A percentile compares a stretch with the other conserved stretches of the same genome.
Evolutionary conservation across 35 echinoderm and acorn worm species (phyloP).

Genomic region (Acanthaster planci): DNA sequence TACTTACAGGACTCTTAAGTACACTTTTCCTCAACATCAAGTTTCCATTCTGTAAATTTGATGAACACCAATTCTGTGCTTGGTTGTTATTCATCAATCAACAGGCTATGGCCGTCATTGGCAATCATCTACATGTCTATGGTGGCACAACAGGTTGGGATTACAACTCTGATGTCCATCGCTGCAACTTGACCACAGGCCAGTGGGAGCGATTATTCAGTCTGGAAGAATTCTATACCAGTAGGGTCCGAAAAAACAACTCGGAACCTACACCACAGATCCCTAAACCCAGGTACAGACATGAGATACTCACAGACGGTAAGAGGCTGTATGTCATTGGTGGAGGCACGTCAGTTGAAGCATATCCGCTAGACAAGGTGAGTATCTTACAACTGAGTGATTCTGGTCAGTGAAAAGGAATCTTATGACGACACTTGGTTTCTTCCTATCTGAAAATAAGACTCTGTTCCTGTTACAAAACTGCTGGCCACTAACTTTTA

Average conservation of each 20-base stretch:
- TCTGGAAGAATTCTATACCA: conserved; percentile 33
- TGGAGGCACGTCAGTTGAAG: conserved; percentile 68
- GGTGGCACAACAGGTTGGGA: conserved; percentile 93
- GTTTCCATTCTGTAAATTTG: too few species aligned
- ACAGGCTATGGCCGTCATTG: conserved; percentile 63
- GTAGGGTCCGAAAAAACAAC: neutral
- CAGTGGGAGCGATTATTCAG: conserved; percentile 72
- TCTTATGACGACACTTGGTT: too few species aligned
- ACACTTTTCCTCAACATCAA: too few species aligned
- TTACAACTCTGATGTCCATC: conserved; percentile 71
- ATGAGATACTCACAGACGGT: conserved; percentile 85
- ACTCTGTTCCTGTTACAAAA: too few species aligned
- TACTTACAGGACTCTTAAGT: too few species aligned
- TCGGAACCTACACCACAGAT: neutral
- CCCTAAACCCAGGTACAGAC: conserved; percentile 78
- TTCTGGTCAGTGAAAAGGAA: too few species aligned
- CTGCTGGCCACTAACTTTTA: too few species aligned
- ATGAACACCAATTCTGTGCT: too few species aligned
- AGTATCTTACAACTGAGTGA: conserved; percentile 15
- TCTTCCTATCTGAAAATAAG: too few species aligned
- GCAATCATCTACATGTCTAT: conserved; percentile 60
- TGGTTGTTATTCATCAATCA: neutral
- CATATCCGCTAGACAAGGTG: conserved; percentile 76
- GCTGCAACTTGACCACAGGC: conserved; percentile 55
- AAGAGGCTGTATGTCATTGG: conserved; percentile 79